Percentiles rank a stretch among this genome's conserved stretches.
These are phyloP conservation scores for Brachionus sp. DNA, from an alignment of 1,140 invertebrate species.

Conservation along the genomic window DNA sequence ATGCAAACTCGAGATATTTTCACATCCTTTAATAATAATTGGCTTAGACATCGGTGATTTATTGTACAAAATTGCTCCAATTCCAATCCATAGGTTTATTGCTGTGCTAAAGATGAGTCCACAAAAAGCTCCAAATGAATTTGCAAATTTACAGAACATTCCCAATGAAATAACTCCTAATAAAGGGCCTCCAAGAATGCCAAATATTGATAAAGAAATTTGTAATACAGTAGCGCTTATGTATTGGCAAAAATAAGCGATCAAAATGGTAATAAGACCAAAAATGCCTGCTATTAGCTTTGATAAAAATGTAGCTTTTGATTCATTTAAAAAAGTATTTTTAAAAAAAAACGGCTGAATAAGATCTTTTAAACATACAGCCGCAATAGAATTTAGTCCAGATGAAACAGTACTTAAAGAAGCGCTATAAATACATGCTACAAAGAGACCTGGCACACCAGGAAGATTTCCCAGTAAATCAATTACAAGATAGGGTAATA, in stretches of 20 bases:
- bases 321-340: background rate
- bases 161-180: conserved; percentile 48
- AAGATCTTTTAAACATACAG: conserved; percentile 78
- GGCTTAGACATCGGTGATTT: background rate
- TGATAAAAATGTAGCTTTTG: conserved; percentile 19
- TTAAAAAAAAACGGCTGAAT: conserved; percentile 46
- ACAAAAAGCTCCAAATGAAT: conserved; percentile 41
- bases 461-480: conserved; percentile 69
- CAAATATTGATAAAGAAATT: conserved; percentile 54
- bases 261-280: conserved; percentile 51
- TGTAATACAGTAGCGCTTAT: conserved; percentile 51
- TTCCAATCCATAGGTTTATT: conserved; percentile 41
- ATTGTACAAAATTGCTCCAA: conserved; percentile 16
- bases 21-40: background rate
- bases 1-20: background rate
- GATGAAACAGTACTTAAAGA: conserved; percentile 85
- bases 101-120: conserved; percentile 5
- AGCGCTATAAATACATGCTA: conserved; percentile 79
- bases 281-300: conserved; percentile 55
- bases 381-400: conserved; percentile 81
- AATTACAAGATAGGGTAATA: conserved; percentile 79
- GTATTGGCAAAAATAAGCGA: conserved; percentile 51
- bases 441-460: conserved; percentile 80
- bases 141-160: conserved; percentile 42
- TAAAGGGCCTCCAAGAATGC: conserved; percentile 55